A percentile compares a stretch with the other conserved stretches of the same genome.
phyloP scores from a whole-genome alignment of 2,797 vertebrate species.

The Rhincodon typus region DNA sequence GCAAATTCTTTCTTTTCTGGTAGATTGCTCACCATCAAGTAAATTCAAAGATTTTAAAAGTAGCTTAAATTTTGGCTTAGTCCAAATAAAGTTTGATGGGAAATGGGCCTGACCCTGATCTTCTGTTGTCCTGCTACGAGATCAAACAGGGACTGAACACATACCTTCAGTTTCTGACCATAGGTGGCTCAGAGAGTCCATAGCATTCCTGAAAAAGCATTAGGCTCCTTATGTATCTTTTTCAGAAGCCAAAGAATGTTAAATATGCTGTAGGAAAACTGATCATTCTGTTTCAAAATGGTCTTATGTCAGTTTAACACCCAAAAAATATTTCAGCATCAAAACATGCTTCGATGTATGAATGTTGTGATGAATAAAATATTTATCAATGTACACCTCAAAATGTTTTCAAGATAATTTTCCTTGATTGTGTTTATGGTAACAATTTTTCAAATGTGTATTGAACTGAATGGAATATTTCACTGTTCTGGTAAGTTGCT shows the following conservation, averaged over 20 bases:
- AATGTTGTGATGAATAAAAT: neutral
- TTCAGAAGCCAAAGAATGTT: neutral
- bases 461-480: neutral
- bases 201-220: neutral
- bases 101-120: neutral
- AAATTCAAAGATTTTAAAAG: neutral
- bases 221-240: neutral
- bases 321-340: neutral
- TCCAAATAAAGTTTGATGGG: neutral
- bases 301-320: neutral
- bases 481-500: neutral
- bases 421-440: neutral
- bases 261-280: too few relatives aligned
- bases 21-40: neutral
- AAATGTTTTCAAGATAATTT: neutral
- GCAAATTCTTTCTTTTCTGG: neutral
- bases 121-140: neutral
- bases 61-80: neutral
- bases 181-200: neutral
- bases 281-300: neutral
- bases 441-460: neutral
- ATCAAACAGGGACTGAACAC: neutral
- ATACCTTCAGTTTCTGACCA: neutral
- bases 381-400: neutral
- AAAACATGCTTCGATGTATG: neutral